These are phyloP conservation scores for Bombus superbus DNA, from an alignment of 1,140 invertebrate genomes.

Conservation along the genomic window DNA sequence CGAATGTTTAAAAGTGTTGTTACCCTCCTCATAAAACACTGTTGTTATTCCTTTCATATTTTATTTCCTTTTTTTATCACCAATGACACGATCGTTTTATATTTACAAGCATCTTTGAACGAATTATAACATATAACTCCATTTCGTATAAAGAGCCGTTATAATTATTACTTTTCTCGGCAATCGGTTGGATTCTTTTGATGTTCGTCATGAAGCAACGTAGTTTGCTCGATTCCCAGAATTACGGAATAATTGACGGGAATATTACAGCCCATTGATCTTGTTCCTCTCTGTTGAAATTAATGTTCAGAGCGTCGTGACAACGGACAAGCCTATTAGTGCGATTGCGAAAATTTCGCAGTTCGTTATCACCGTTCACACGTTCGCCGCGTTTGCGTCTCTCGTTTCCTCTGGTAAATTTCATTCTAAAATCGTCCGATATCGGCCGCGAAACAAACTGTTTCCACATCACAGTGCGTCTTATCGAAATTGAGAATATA, in stretches of 20 bases:
- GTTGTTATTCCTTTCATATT: neutral
- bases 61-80: neutral
- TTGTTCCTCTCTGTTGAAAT: conserved; percentile 12
- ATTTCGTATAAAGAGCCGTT: neutral
- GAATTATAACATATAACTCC: neutral
- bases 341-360: neutral
- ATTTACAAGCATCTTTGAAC: neutral
- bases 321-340: no score
- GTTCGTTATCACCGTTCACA: conserved; percentile 12
- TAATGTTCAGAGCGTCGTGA: neutral
- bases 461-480: neutral
- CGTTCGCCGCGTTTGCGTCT: neutral
- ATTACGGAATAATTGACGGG: conserved; percentile 27
- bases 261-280: conserved; percentile 26
- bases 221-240: neutral
- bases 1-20: neutral
- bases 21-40: neutral
- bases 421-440: neutral
- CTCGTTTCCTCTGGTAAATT: neutral
- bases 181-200: neutral
- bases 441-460: neutral
- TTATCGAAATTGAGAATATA: neutral
- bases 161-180: neutral
- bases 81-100: neutral
- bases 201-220: neutral